Conservation (phyloP, 2,797 vertebrate species). For the Epinephelus malabaricus region DNA sequence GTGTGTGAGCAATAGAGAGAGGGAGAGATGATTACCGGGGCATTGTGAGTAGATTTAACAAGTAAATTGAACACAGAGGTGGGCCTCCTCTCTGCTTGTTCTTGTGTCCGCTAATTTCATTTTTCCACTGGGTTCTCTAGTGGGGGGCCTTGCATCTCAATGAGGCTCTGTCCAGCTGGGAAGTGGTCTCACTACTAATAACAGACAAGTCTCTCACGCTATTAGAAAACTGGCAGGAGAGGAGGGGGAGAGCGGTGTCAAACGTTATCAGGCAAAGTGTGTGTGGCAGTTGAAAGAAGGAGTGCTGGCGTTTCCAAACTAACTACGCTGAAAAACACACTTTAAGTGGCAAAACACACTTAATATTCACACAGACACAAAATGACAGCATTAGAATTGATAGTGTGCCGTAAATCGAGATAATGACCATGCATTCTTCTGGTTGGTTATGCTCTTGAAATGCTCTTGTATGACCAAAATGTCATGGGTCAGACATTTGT, state of each 20-base stretch:
- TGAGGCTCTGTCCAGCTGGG: slow-evolving; percentile 34
- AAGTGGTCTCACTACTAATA: slow-evolving; percentile 44
- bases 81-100: slow-evolving; percentile 35
- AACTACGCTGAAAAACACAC: neutral
- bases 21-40: slow-evolving; percentile 44
- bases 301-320: neutral
- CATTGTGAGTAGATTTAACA: slow-evolving; percentile 52
- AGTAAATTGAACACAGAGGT: slow-evolving; percentile 64
- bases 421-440: neutral
- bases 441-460: too few species aligned
- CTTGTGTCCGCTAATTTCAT: slow-evolving; percentile 62
- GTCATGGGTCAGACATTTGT: too few species aligned
- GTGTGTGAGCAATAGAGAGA: slow-evolving; percentile 2
- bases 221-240: slow-evolving; percentile 4
- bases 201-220: slow-evolving; percentile 35
- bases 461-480: too few species aligned
- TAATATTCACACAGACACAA: neutral
- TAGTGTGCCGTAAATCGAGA: neutral
- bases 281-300: neutral
- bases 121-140: slow-evolving; percentile 35
- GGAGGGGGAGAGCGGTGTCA: neutral
- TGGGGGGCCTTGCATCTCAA: slow-evolving; percentile 40
- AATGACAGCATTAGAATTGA: neutral
- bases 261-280: neutral
- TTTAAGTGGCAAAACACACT: neutral